Evolutionary conservation across 2,797 vertebrate species (phyloP).

Genomic region (Sebastes iracundus): DNA sequence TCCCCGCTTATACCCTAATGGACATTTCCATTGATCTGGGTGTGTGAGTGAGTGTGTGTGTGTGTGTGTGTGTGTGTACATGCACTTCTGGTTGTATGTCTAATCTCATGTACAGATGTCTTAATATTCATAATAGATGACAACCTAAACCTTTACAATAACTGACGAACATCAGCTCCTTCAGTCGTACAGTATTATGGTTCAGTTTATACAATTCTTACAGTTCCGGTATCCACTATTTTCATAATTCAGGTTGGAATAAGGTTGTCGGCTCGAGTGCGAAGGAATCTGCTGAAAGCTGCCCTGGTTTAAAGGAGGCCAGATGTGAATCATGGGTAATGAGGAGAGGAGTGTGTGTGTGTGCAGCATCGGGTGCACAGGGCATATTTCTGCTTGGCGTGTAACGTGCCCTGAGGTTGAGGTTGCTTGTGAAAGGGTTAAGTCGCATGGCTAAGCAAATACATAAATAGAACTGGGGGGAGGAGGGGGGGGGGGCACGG

Average conservation of each 20-base stretch:
- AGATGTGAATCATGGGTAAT: slow-evolving; percentile 65
- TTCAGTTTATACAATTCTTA: not conserved
- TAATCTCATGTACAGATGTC: not conserved
- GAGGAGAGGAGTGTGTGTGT: slow-evolving; percentile 35
- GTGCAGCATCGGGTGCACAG: slow-evolving; percentile 13
- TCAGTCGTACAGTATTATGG: not conserved
- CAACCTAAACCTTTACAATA: slow-evolving; percentile 1
- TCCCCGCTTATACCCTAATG: slow-evolving; percentile 58
- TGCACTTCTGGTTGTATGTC: slow-evolving; percentile 8
- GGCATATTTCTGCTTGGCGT: slow-evolving; percentile 53
- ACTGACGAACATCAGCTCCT: not conserved
- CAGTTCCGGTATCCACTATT: not conserved
- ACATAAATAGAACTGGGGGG: slow-evolving; percentile 60
- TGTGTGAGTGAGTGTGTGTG: not conserved
- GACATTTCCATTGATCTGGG: slow-evolving; percentile 57
- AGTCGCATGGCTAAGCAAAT: slow-evolving; percentile 65
- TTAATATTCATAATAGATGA: not conserved
- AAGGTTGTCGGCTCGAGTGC: slow-evolving; percentile 5
- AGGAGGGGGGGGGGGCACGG: slow-evolving; percentile 10
- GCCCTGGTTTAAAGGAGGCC: slow-evolving; percentile 52
- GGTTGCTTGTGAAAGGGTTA: slow-evolving; percentile 68
- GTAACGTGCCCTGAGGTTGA: slow-evolving; percentile 52
- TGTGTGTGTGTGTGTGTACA: not conserved
- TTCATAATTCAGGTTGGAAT: slow-evolving; percentile 22
- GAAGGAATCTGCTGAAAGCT: slow-evolving; percentile 50